Evolutionary conservation across 1,140 invertebrate species (phyloP).

Genomic region (Saxidomus purpurata): DNA sequence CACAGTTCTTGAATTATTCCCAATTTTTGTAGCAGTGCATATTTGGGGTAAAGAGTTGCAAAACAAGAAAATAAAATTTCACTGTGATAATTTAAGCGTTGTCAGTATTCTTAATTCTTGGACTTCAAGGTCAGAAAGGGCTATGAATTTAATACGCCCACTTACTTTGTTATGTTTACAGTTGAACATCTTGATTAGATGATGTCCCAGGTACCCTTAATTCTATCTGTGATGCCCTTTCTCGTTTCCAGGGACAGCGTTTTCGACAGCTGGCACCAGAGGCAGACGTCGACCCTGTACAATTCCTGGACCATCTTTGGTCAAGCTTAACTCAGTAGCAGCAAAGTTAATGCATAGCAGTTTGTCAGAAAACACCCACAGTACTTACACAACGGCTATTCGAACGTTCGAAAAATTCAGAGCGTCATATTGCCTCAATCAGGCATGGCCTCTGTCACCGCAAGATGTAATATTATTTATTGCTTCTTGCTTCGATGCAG

Average conservation of each 20-base stretch:
- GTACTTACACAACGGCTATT: neutral
- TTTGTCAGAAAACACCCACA: neutral
- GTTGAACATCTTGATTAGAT: too few species aligned
- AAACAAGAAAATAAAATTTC: too few species aligned
- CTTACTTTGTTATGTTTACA: too few species aligned
- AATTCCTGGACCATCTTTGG: conserved; percentile 14
- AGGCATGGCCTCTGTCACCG: neutral
- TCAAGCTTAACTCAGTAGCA: neutral
- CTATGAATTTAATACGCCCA: conserved; percentile 48
- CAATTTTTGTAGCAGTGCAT: too few species aligned
- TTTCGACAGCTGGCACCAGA: conserved; percentile 50
- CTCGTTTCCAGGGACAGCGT: conserved; percentile 50
- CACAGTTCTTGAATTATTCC: too few species aligned
- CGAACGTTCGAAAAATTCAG: neutral
- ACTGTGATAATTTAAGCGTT: conserved; percentile 58
- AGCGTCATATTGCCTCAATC: neutral
- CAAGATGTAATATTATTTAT: neutral
- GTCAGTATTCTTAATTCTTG: conserved; percentile 49
- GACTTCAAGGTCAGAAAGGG: neutral
- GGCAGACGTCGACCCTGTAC: neutral
- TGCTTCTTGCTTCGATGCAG: neutral
- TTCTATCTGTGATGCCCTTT: conserved; percentile 57
- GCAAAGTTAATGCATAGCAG: neutral
- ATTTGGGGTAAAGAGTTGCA: too few species aligned
- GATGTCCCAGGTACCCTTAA: conserved; percentile 16